A percentile compares a stretch with the other conserved stretches of the same genome.
Conservation (phyloP, 2,888 invertebrate genomes). For the Piscicola geometra region DNA sequence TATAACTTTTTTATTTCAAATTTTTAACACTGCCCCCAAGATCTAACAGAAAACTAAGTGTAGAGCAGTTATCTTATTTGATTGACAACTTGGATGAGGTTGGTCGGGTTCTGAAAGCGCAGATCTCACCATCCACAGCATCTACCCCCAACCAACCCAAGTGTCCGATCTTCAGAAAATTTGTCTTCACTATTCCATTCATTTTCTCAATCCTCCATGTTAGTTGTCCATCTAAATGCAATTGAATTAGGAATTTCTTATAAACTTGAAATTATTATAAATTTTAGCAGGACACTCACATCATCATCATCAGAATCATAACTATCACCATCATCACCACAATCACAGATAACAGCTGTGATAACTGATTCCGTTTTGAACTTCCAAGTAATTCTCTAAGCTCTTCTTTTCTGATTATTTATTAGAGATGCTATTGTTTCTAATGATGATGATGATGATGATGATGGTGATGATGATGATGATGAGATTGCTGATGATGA, state of each 20-base stretch:
- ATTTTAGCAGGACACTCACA: not conserved
- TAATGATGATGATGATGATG: too few relatives aligned
- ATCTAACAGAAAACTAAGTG: not conserved
- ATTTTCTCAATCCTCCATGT: not conserved
- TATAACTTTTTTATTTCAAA: too few relatives aligned
- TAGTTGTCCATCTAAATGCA: not conserved
- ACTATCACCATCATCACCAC: not conserved
- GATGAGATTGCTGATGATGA: too few relatives aligned
- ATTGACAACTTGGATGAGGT: not conserved
- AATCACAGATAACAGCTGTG: not conserved
- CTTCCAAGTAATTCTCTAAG: not conserved
- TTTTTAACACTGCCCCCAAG: too few relatives aligned
- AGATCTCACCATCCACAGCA: not conserved
- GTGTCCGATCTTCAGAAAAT: not conserved
- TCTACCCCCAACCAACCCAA: not conserved
- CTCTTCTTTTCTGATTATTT: too few relatives aligned
- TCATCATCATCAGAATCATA: not conserved
- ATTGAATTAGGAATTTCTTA: not conserved
- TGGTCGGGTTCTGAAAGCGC: not conserved
- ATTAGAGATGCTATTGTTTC: too few relatives aligned
- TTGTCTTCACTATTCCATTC: not conserved
- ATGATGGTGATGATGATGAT: too few relatives aligned
- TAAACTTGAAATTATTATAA: not conserved
- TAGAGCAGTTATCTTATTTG: constrained; percentile 2
- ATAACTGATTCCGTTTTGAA: not conserved